Base-by-base conservation (phyloP, 2,888 invertebrate species). In the Catocala sponsa region DNA sequence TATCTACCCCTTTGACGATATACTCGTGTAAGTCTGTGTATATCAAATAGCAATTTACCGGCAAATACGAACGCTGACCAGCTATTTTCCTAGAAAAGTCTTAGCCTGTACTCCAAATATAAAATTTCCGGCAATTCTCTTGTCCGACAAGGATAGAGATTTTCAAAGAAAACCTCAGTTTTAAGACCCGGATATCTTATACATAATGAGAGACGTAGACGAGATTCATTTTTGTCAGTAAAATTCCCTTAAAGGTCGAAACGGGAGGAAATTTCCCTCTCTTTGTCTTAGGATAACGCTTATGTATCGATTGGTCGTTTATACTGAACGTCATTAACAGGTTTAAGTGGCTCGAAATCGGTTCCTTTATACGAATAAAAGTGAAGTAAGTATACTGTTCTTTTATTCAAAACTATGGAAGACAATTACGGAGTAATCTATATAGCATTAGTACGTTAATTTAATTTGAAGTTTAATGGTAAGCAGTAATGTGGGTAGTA, bases 161-260 rank as follows among this genome's bases (percentile, higher is more conserved):
- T 15, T 56, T 50, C 43, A 6, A 15, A 13, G 63, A 42, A 60
- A 51, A 38, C 42, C 56, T 43, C 33, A 13, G 6, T 15, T 47
- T 52, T 7, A 62, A 57, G 54, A 44, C 44, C 38, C 58, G 25
- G 41, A 49, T 65, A 65, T 68, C 43, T 65, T 42, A 49, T 42
- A 53, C 44, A 54, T 67, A 67, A 75, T 74, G 53, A 58, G 48
- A 63, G 10, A 44, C 41, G 48, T 63, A 58, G 75, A 47, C 56
- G 44, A 46, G 61, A 65, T 63, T 63, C 35, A 48, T 76, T 76
- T 68, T 65, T 49, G 51, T 70, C 63, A 61, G 60, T 63, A 59
- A 63, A 70, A 65, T 6, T 50, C 48, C n/a, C 55, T 58, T 42
- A 15, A 25, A 64, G 32, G 35, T 42, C 25, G 47, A 50, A 63